Conservation (phyloP, 2,797 vertebrate genomes). For the Xyrichtys novacula region DNA sequence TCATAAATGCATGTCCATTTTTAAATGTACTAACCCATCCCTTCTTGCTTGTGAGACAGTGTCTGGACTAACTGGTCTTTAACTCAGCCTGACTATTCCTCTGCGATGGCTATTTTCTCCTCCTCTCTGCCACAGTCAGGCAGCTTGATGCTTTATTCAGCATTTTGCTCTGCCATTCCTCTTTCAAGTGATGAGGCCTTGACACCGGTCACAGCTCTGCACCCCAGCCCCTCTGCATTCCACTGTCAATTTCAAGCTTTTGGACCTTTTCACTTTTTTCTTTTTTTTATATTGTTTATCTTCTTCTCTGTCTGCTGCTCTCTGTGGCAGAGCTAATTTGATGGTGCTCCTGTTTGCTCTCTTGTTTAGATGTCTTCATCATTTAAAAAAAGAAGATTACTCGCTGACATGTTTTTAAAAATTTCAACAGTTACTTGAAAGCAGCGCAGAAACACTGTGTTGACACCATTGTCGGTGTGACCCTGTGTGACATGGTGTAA, state of each 20-base stretch:
- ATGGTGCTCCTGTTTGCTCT: conserved; percentile 26
- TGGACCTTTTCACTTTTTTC: conserved; percentile 57
- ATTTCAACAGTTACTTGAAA: conserved; percentile 52
- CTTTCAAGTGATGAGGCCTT: conserved; percentile 65
- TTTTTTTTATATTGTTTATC: conserved; percentile 29
- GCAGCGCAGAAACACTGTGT: conserved; percentile 58
- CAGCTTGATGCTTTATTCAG: conserved; percentile 73
- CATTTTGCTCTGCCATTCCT: conserved; percentile 52
- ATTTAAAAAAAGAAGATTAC: conserved; percentile 57
- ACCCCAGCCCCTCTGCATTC: conserved; percentile 56
- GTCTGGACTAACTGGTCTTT: conserved; percentile 35
- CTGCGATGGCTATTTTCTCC: conserved; percentile 47
- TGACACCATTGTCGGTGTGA: conserved; percentile 71
- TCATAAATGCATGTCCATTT: neutral
- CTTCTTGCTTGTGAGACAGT: conserved; percentile 1
- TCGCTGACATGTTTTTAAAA: conserved; percentile 52
- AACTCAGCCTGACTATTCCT: conserved; percentile 12
- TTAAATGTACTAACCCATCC: neutral
- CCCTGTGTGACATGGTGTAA: conserved; percentile 70
- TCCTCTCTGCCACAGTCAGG: conserved; percentile 52
- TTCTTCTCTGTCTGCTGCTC: conserved; percentile 5
- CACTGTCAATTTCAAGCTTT: conserved; percentile 65
- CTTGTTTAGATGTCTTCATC: conserved; percentile 46
- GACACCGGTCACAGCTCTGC: conserved; percentile 69
- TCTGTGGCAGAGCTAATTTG: conserved; percentile 37